Percentiles rank a stretch among this genome's conserved stretches.
phyloP scores from a whole-genome alignment of 2,888 invertebrate species.

The Zhuqinia jingwanae region DNA sequence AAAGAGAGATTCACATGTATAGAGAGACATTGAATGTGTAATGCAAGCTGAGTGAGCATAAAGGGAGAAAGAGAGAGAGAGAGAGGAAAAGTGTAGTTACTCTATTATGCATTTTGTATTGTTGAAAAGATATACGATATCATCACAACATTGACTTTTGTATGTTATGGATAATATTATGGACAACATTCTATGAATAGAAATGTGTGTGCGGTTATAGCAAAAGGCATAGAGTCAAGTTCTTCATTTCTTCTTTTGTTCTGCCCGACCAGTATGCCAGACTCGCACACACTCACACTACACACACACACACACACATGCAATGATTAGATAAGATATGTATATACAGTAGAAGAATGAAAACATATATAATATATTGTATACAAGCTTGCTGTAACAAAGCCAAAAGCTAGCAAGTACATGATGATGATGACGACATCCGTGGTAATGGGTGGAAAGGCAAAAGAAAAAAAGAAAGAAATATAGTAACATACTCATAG shows the following conservation, averaged over 20 bases:
- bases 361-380: too few species aligned
- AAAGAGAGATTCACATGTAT: background rate
- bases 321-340: too few species aligned
- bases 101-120: conserved; percentile 53
- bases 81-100: conserved; percentile 27
- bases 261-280: background rate
- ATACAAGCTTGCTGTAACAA: too few species aligned
- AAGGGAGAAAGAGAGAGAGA: background rate
- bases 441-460: too few species aligned
- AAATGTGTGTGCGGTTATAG: conserved; percentile 39
- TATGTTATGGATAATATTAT: conserved; percentile 32
- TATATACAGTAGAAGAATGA: too few species aligned
- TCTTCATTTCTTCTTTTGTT: conserved; percentile 22
- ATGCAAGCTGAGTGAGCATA: conserved; percentile 16
- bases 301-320: too few species aligned
- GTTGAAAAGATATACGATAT: conserved; percentile 44
- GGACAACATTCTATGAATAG: conserved; percentile 45
- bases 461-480: background rate
- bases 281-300: too few species aligned
- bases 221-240: conserved; percentile 23
- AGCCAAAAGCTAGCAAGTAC: too few species aligned
- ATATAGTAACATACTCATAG: too few species aligned
- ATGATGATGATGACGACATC: too few species aligned
- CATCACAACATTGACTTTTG: conserved; percentile 37
- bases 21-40: conserved; percentile 9